Evolutionary conservation across 2,113 vertebrate species (phyloP).

Genomic region (Clarias batrachus): DNA sequence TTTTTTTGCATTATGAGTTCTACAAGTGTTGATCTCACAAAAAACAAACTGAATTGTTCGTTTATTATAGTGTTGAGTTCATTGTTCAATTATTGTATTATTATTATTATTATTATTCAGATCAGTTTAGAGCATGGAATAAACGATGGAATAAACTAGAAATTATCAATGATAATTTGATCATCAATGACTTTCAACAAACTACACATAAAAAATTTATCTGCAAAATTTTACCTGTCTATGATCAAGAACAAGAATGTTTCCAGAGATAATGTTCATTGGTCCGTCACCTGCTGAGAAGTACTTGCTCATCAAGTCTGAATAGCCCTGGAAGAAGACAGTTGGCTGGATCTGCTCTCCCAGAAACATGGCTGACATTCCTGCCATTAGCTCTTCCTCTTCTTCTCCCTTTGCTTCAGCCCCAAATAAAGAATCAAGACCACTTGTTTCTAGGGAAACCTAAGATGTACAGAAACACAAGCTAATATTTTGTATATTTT

Average conservation of each 20-base stretch:
- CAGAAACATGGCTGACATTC: constrained; percentile 45
- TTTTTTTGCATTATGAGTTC: background rate
- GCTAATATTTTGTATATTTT: background rate
- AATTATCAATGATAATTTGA: background rate
- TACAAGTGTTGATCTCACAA: too few species aligned
- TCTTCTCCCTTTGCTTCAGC: constrained; percentile 14
- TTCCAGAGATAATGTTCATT: constrained; percentile 44
- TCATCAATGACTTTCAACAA: background rate
- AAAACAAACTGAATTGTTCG: too few species aligned
- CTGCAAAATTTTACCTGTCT: constrained; percentile 29
- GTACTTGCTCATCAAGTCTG: constrained; percentile 41
- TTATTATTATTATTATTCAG: too few species aligned
- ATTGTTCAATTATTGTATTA: too few species aligned
- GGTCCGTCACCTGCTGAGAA: constrained; percentile 39
- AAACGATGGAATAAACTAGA: background rate
- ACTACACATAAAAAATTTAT: background rate
- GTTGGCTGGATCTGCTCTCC: constrained; percentile 37
- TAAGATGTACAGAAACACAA: background rate
- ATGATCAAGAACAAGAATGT: constrained; percentile 32
- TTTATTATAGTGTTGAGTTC: too few species aligned
- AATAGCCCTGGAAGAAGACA: constrained; percentile 39
- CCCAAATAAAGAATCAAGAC: constrained; percentile 28
- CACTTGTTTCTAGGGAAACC: constrained; percentile 29
- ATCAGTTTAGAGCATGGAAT: background rate
- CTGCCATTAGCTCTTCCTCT: constrained; percentile 45